Percentiles rank a stretch among this genome's conserved stretches.
Evolutionary conservation across 2,888 invertebrate species (phyloP).

Genomic region (Leptinotarsa peninsularis): DNA sequence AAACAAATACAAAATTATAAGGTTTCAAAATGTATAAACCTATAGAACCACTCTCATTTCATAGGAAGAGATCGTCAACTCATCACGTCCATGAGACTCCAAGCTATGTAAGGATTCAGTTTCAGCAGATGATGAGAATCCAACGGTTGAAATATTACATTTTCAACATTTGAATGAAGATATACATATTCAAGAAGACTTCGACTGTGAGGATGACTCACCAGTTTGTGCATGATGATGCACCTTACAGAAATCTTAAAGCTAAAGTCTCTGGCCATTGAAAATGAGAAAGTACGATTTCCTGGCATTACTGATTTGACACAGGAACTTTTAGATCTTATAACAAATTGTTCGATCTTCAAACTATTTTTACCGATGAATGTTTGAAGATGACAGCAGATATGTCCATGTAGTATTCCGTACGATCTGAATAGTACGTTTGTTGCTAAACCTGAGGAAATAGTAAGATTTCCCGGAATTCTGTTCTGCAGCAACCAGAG

Average conservation of each 20-base stretch:
- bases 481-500: too few species aligned
- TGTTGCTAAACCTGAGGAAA: not conserved
- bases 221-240: not conserved
- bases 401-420: not conserved
- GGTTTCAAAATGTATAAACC: not conserved
- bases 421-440: not conserved
- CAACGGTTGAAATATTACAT: too few species aligned
- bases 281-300: not conserved
- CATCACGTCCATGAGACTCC: not conserved
- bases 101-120: not conserved
- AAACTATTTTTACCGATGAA: not conserved
- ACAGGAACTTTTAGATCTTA: not conserved
- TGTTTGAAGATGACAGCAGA: not conserved
- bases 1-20: not conserved
- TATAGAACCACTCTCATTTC: not conserved
- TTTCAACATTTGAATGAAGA: too few species aligned
- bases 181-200: not conserved
- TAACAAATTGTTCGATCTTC: not conserved
- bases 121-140: too few species aligned
- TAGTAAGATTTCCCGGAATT: not conserved
- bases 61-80: not conserved
- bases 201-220: conserved; percentile 1
- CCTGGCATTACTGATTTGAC: not conserved
- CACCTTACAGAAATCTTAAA: not conserved
- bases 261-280: not conserved